Evolutionary conservation across 2,888 invertebrate species (phyloP), one percentile per base, ranked within the genome.

Genomic region (Emmelina monodactyla): DNA sequence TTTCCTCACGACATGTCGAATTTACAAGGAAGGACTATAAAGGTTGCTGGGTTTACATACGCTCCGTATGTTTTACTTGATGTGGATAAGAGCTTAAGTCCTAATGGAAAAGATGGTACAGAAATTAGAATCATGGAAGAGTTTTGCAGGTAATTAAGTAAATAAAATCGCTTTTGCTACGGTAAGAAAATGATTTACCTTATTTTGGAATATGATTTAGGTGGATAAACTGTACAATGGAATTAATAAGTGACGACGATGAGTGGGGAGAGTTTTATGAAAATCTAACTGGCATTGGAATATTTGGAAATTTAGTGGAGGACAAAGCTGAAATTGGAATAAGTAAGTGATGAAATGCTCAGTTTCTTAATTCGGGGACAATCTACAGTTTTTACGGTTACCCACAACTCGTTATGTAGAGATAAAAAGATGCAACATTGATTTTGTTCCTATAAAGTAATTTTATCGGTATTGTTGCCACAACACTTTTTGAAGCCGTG

Each of bases 201-300:
- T n/a, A n/a, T n/a, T n/a, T n/a, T n/a, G n/a, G n/a, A n/a, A n/a
- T n/a, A n/a, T n/a, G n/a, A n/a, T 19, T 19, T 38, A 82, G 80
- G 28, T 80, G 79, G 78, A 47, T 72, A 5, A 80, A 82, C 37
- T 76, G 82, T 37, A 64, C 65, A 0, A 49, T 80, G 31, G 58
- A 73, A 52, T 49, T 82, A 33, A 64, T 83, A 14, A 58, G 63
- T 46, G 87, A 86, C 45, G 82, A 85, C 34, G 63, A 83, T 14
- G 80, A 85, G 53, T 88, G 88, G 88, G 88, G 89, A 5, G 82
- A 82, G 41, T 76, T 87, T 28, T 86, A 75, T 48, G 75, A 84
- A 9, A 88, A 89, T 49, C 71, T 81, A 51, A 83, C 86, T 1
- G 88, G 88, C 9, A 78, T 82, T 41, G 88, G 88, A 12, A 67